A percentile compares a stretch with the other conserved stretches of the same genome.
phyloP scores from a whole-genome alignment of 2,113 vertebrate species.

The Pelobates fuscus region DNA sequence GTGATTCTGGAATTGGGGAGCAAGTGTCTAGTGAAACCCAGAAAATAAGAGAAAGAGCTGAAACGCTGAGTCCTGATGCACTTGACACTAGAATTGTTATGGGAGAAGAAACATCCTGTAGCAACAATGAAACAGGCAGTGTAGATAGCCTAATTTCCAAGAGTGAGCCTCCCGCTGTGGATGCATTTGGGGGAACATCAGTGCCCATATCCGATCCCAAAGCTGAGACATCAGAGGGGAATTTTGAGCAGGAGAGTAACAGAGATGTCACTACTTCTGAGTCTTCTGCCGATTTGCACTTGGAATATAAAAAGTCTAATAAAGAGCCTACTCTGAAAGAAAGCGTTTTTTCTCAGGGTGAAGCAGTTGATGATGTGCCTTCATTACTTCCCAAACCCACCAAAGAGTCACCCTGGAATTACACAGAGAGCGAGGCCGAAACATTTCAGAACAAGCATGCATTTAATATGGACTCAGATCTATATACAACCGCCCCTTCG shows the following conservation, averaged over 20 bases:
- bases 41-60: constrained; percentile 53
- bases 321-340: constrained; percentile 49
- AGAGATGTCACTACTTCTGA: not conserved
- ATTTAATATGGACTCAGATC: constrained; percentile 74
- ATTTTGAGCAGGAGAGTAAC: too few species aligned
- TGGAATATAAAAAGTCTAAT: not conserved
- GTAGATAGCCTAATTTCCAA: constrained; percentile 30
- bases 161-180: constrained; percentile 2
- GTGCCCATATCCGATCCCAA: not conserved
- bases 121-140: constrained; percentile 58
- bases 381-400: constrained; percentile 60
- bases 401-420: constrained; percentile 47
- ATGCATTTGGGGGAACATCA: constrained; percentile 7
- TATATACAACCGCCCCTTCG: constrained; percentile 89
- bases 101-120: constrained; percentile 82
- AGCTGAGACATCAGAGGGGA: not conserved
- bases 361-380: constrained; percentile 74
- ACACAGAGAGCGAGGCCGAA: not conserved
- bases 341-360: constrained; percentile 71
- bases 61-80: constrained; percentile 56
- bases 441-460: constrained; percentile 59
- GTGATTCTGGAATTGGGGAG: constrained; percentile 62
- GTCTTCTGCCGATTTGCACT: constrained; percentile 19
- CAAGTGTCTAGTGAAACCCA: constrained; percentile 63
- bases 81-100: constrained; percentile 85